phyloP scores from a whole-genome alignment of 2,888 invertebrate species.

The Myathropa florea region DNA sequence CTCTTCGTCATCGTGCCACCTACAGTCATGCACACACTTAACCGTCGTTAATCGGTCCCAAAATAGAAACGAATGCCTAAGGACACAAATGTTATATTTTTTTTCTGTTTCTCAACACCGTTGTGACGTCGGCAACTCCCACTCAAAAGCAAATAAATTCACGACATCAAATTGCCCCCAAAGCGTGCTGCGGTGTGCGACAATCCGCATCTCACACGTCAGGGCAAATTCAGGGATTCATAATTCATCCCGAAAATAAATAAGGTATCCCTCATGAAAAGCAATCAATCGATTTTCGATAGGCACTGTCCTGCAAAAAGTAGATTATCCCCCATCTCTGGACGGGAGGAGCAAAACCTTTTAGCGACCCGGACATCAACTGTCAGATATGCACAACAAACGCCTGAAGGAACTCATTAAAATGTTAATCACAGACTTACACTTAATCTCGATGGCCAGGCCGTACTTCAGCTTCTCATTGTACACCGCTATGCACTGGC shows the following conservation, averaged over 20 bases:
- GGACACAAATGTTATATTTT: not conserved
- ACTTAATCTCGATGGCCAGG: constrained; percentile 90
- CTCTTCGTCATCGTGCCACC: not conserved
- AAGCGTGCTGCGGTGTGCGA: constrained; percentile 7
- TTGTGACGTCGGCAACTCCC: not conserved
- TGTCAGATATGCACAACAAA: constrained; percentile 25
- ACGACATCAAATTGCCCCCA: not conserved
- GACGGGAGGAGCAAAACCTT: not conserved
- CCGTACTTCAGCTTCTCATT: constrained; percentile 93
- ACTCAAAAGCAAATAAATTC: not conserved
- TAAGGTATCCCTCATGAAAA: not conserved
- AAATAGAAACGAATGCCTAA: not conserved
- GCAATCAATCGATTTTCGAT: constrained; percentile 48
- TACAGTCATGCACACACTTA: not conserved
- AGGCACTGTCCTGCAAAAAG: not conserved
- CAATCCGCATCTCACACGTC: not conserved
- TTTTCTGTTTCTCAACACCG: not conserved
- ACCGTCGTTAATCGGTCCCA: not conserved
- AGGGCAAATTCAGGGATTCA: not conserved
- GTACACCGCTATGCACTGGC: constrained; percentile 88
- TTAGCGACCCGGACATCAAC: not conserved
- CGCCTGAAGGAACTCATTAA: constrained; percentile 28
- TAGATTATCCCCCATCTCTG: not conserved
- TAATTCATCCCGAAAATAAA: constrained; percentile 7
- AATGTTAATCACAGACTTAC: constrained; percentile 78